phyloP scores from a whole-genome alignment of 2,113 vertebrate genomes.

The Marmota flaviventris region DNA sequence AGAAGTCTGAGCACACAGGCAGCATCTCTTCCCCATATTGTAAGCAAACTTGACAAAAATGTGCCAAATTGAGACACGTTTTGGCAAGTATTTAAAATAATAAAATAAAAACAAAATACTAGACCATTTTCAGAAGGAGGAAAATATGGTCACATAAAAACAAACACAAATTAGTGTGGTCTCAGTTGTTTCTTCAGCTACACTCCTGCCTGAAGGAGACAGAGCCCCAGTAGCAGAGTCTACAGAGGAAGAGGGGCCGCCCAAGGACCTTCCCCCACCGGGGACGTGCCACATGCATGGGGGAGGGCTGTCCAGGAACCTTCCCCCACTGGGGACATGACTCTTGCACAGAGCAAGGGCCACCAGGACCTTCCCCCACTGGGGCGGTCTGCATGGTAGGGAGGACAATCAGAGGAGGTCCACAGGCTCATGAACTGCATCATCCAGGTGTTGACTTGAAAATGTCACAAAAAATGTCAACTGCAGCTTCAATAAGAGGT shows the following conservation, averaged over 20 bases:
- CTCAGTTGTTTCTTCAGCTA: background rate
- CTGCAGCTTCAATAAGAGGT: background rate
- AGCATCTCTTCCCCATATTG: background rate
- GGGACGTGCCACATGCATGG: fast-evolving
- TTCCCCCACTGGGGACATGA: no score
- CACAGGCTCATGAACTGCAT: fast-evolving
- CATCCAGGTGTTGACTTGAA: background rate
- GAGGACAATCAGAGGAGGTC: background rate
- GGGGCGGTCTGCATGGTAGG: no score
- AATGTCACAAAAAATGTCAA: no score
- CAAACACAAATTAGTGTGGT: background rate
- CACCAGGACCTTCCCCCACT: fast-evolving
- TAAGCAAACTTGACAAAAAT: background rate
- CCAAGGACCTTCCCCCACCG: fast-evolving
- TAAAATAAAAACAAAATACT: background rate
- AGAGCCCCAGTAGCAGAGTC: fast-evolving
- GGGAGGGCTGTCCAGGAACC: no score
- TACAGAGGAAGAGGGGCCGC: fast-evolving
- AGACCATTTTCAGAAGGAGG: background rate
- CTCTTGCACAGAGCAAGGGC: no score
- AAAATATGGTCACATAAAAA: background rate
- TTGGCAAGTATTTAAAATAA: background rate
- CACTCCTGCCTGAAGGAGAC: no score
- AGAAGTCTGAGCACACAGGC: background rate
- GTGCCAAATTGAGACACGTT: background rate